Base-by-base conservation (phyloP, 2,113 vertebrate species). In the Anhinga rufa region DNA sequence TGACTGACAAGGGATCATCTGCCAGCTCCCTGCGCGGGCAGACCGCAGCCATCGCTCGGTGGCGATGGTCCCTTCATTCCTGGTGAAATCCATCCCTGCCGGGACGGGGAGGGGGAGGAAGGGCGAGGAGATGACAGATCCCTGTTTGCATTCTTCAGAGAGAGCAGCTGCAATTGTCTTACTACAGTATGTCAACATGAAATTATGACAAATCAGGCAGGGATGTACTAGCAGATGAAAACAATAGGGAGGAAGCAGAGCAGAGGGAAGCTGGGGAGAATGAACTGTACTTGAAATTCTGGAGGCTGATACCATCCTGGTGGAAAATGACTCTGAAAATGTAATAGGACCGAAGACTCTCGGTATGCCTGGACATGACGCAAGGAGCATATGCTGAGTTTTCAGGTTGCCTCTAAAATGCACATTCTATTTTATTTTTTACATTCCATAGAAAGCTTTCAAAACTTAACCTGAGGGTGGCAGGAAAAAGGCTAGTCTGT, bases 81-180 rank as follows among this genome's bases (percentile, higher is more conserved):
- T 5, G 0, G 68, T 86, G 96, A 97, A 96, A 97, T 92, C 55
- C 89, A 62, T 80, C 82, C 75, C 69, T 55, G 32, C 25, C 3
- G 7, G 21, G 60, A 79, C 38, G 29, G 76, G 76, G 76, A 58
- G 16, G 62, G 52, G 49, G 21, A 76, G 32, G 25, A 85, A 42
- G 55, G 64, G 48, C 78, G 68, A 93, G 52, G 58, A 79, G 77
- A 83, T 94, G 90, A 92, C 90, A 92, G 90, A 96, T 93, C 86
- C 74, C 87, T 88, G 86, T 96, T 97, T 88, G 82, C 91, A 88
- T 97, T 98, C 95, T 93, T 97, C 58, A 81, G 77, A 90, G 86
- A 80, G 80, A 97, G 93, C 96, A 97, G 94, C 96, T 97, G 96
- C 92, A 94, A 88, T 90, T 94, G 91, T 96, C 96, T 94, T 87